A percentile compares a stretch with the other conserved stretches of the same genome.
Conservation (phyloP, 2,797 vertebrate species). For the Perodicticus potto region DNA sequence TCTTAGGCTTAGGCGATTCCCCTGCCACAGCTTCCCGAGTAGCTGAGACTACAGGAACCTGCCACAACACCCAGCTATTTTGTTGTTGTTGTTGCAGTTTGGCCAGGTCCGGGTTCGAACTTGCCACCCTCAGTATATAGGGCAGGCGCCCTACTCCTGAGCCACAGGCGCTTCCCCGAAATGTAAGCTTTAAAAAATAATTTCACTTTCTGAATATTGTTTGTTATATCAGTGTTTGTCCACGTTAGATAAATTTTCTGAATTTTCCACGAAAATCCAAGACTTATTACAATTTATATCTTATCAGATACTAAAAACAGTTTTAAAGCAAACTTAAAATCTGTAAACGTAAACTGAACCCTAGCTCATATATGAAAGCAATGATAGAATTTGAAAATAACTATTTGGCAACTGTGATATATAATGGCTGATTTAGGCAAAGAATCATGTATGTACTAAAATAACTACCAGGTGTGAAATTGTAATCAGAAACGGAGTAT, state of each 20-base stretch:
- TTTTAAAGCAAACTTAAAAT: too few species aligned
- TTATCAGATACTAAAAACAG: neutral
- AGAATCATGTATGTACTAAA: neutral
- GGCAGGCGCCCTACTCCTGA: too few species aligned
- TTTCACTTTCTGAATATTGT: neutral
- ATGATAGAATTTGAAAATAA: neutral
- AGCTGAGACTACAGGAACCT: too few species aligned
- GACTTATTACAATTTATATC: neutral
- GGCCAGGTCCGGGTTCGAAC: too few species aligned
- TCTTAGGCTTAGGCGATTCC: too few species aligned
- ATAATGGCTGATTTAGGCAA: neutral
- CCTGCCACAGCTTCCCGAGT: too few species aligned
- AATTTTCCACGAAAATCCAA: neutral
- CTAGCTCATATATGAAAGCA: neutral
- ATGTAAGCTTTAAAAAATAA: neutral
- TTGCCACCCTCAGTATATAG: too few species aligned
- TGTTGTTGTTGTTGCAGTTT: too few species aligned
- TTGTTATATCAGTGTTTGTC: neutral
- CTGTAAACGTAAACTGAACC: neutral
- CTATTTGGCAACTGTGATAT: neutral
- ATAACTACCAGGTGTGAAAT: neutral
- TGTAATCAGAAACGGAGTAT: neutral
- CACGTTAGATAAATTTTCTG: neutral
- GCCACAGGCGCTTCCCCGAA: too few species aligned
- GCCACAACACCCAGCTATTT: too few species aligned